phyloP scores from a whole-genome alignment of 2,797 vertebrate species.

The Poecilia picta region DNA sequence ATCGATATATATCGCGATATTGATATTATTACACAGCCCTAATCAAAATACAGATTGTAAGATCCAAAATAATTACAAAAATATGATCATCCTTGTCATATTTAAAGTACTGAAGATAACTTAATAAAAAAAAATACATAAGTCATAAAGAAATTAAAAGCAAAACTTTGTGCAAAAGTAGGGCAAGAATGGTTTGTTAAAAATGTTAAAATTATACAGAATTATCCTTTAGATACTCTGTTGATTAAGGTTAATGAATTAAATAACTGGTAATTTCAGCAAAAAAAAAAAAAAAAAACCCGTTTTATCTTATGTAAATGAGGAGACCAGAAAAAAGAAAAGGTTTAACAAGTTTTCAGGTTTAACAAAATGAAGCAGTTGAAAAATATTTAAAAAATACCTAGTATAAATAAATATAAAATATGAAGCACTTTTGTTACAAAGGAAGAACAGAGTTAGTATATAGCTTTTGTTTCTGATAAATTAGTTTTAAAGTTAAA shows the following conservation, averaged over 20 bases:
- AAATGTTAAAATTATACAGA: slow-evolving; percentile 35
- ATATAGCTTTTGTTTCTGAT: slow-evolving; percentile 22
- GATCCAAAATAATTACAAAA: not conserved
- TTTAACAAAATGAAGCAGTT: slow-evolving; percentile 15
- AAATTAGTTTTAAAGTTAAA: slow-evolving; percentile 37
- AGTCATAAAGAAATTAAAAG: not conserved
- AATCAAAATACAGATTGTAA: not conserved
- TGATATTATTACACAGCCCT: too few relatives aligned
- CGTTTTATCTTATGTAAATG: slow-evolving; percentile 61
- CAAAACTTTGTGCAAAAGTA: slow-evolving; percentile 14
- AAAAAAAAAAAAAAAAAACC: slow-evolving; percentile 35
- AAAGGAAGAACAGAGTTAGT: slow-evolving; percentile 28
- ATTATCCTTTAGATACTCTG: slow-evolving; percentile 42
- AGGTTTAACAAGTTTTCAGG: slow-evolving; percentile 49
- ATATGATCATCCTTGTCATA: not conserved
- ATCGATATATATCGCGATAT: too few relatives aligned
- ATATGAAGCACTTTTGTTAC: slow-evolving; percentile 21
- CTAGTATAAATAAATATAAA: slow-evolving; percentile 32
- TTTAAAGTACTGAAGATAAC: not conserved
- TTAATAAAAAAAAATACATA: slow-evolving; percentile 9
- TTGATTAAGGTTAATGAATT: slow-evolving; percentile 55
- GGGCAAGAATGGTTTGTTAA: slow-evolving; percentile 24
- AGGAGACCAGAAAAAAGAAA: slow-evolving; percentile 27
- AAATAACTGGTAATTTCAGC: slow-evolving; percentile 49
- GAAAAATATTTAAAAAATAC: slow-evolving; percentile 22